phyloP scores from a whole-genome alignment of 2,113 vertebrate species.

The Urocynchramus pylzowi region DNA sequence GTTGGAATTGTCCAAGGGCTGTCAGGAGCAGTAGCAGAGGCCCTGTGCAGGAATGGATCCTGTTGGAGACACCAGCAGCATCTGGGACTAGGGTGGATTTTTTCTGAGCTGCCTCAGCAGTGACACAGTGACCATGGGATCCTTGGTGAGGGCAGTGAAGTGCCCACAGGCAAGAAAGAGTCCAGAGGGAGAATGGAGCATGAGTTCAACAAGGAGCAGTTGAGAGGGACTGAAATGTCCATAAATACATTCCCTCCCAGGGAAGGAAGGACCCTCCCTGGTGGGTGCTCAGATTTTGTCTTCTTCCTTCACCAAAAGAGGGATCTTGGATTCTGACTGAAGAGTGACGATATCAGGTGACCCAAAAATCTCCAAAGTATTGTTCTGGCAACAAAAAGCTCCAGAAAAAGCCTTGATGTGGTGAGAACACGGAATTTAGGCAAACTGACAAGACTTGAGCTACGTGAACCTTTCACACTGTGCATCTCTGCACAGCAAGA shows the following conservation, averaged over 20 bases:
- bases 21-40: background rate
- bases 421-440: background rate
- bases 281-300: background rate
- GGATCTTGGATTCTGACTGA: background rate
- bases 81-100: accelerated
- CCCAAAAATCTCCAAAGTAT: background rate
- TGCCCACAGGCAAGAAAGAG: background rate
- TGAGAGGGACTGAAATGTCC: background rate
- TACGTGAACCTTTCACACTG: background rate
- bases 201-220: background rate
- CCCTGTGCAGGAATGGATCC: accelerated
- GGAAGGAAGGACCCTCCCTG: background rate
- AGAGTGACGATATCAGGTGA: background rate
- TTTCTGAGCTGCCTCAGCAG: background rate
- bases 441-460: background rate
- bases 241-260: background rate
- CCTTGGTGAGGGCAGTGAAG: background rate
- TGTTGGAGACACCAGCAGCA: background rate
- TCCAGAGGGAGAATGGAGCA: background rate
- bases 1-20: background rate
- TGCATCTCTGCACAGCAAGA: background rate
- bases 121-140: background rate
- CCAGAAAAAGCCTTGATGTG: background rate
- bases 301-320: background rate
- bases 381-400: background rate